Conservation (phyloP, 2,888 invertebrate genomes). For the Amiota mariae region DNA sequence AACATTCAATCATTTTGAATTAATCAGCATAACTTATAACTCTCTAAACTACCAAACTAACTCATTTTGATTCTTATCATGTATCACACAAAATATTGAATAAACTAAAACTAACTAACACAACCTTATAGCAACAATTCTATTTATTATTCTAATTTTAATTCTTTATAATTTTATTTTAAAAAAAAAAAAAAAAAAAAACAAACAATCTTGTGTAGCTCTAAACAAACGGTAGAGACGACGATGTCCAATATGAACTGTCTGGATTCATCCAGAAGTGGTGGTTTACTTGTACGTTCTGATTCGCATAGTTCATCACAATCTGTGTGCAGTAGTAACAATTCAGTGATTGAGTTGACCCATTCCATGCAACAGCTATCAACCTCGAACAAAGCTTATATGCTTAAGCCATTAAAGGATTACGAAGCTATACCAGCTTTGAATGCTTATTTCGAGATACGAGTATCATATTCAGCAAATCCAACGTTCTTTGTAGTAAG, state of each 20-base stretch:
- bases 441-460: constrained; percentile 80
- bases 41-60: too few relatives aligned
- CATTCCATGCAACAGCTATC: constrained; percentile 45
- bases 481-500: constrained; percentile 75
- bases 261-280: background rate
- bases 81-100: too few relatives aligned
- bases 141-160: too few relatives aligned
- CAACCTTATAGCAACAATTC: too few relatives aligned
- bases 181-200: background rate
- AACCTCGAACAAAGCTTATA: constrained; percentile 48
- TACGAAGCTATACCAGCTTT: constrained; percentile 65
- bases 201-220: constrained; percentile 36
- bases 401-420: constrained; percentile 55
- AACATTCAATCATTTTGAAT: too few relatives aligned
- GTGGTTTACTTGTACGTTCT: background rate
- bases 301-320: constrained; percentile 17
- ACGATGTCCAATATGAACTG: background rate
- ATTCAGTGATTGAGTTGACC: background rate
- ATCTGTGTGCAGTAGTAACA: background rate
- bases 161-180: too few relatives aligned
- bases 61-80: too few relatives aligned
- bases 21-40: too few relatives aligned
- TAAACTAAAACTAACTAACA: too few relatives aligned
- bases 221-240: constrained; percentile 37
- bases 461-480: constrained; percentile 83